Conservation (phyloP, 1,140 invertebrate species). For the Drosophila kurseongensis region DNA sequence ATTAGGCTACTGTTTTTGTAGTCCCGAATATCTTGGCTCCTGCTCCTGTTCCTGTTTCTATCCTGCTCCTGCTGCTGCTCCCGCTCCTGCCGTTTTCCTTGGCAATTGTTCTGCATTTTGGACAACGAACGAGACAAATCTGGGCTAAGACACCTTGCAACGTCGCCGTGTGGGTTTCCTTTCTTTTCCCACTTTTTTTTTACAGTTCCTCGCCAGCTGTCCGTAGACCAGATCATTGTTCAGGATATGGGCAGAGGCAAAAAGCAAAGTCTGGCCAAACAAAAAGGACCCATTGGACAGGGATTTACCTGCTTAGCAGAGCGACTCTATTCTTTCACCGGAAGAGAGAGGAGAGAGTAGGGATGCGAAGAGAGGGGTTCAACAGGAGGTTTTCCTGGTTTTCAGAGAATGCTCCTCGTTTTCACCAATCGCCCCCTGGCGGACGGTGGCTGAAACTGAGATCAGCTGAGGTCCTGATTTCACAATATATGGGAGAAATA, state of each 20-base stretch:
- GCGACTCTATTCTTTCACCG: conserved; percentile 29
- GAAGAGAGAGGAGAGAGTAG: conserved; percentile 13
- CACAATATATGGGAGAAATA: neutral
- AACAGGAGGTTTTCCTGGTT: conserved; percentile 28
- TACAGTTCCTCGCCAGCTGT: conserved; percentile 37
- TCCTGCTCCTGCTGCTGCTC: conserved; percentile 16
- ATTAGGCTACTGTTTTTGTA: conserved; percentile 73
- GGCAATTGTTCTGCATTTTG: conserved; percentile 46
- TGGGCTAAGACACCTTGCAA: conserved; percentile 79
- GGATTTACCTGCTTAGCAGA: conserved; percentile 58
- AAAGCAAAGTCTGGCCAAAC: conserved; percentile 19
- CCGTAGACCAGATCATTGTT: conserved; percentile 50
- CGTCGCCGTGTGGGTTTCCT: conserved; percentile 64
- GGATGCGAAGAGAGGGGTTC: conserved; percentile 5
- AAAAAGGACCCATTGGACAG: conserved; percentile 19
- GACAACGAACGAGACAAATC: conserved; percentile 80
- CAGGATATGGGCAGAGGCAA: conserved; percentile 17
- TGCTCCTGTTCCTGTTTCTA: conserved; percentile 12
- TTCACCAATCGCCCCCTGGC: conserved; percentile 10
- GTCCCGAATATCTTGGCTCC: conserved; percentile 10
- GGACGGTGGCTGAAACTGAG: conserved; percentile 7
- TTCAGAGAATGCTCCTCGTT: conserved; percentile 15
- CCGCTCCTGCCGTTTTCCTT: neutral
- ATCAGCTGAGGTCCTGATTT: conserved; percentile 1
- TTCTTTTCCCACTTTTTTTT: conserved; percentile 48